A percentile compares a stretch with the other conserved stretches of the same genome.
Conservation (phyloP, 2,797 vertebrate genomes). For the Enoplosus armatus region DNA sequence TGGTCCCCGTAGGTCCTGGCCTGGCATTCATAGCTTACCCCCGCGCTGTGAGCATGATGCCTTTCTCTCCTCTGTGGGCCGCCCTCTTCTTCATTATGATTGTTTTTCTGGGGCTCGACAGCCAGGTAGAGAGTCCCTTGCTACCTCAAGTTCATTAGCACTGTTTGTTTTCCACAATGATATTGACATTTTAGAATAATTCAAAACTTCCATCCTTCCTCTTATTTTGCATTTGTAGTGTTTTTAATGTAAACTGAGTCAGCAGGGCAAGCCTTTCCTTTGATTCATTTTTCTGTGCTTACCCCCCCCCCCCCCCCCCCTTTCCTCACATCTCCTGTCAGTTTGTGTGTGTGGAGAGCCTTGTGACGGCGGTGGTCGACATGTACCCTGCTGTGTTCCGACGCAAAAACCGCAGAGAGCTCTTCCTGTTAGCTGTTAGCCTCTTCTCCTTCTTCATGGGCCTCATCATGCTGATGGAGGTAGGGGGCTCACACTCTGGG, state of each 20-base stretch:
- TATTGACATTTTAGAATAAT: not conserved
- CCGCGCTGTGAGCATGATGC: conserved; percentile 93
- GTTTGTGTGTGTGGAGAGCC: conserved; percentile 95
- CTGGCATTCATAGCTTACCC: conserved; percentile 96
- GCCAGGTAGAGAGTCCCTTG: conserved; percentile 85
- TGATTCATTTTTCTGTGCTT: not conserved
- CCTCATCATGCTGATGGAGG: conserved; percentile 95
- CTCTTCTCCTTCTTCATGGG: conserved; percentile 91
- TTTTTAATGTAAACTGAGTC: not conserved
- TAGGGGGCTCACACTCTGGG: conserved; percentile 61
- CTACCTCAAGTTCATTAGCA: not conserved
- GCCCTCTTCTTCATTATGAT: conserved; percentile 96
- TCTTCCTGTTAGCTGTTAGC: conserved; percentile 87
- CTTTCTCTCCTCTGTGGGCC: conserved; percentile 93
- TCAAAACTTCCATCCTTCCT: not conserved
- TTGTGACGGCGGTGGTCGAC: conserved; percentile 92
- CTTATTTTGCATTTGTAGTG: not conserved
- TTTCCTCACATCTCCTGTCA: conserved; percentile 54
- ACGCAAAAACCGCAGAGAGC: conserved; percentile 91
- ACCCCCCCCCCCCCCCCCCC: not conserved
- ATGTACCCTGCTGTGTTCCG: conserved; percentile 92
- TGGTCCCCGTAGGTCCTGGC: conserved; percentile 86
- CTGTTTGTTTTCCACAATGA: not conserved
- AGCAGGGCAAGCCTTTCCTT: not conserved
- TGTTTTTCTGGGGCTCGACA: conserved; percentile 93